These are phyloP conservation scores for Catostomus latipinnis DNA, from an alignment of 2,797 vertebrate genomes.

Conservation along the genomic window DNA sequence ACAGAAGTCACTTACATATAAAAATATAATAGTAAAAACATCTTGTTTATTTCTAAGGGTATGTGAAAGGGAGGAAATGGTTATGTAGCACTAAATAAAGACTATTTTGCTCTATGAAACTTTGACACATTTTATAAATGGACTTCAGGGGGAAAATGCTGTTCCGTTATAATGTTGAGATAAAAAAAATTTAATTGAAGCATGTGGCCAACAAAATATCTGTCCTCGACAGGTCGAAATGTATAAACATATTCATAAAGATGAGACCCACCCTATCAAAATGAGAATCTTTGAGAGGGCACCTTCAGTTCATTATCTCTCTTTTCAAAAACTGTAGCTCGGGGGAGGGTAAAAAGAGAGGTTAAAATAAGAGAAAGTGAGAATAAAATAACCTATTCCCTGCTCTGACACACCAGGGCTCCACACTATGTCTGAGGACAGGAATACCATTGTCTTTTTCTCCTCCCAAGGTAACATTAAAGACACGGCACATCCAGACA, in stretches of 20 bases:
- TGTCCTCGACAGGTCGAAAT: conserved; percentile 49
- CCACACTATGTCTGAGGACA: conserved; percentile 63
- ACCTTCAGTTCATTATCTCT: conserved; percentile 55
- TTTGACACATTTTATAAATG: too few species aligned
- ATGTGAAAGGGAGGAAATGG: too few species aligned
- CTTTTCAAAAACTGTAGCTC: conserved; percentile 45
- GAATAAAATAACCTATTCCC: conserved; percentile 72
- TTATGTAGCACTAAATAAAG: too few species aligned
- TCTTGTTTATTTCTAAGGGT: too few species aligned
- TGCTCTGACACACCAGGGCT: conserved; percentile 71
- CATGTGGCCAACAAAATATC: conserved; percentile 19
- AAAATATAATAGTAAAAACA: too few species aligned
- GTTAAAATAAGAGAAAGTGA: conserved; percentile 49
- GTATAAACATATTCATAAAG: conserved; percentile 63
- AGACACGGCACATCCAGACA: conserved; percentile 77
- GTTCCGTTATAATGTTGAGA: too few species aligned
- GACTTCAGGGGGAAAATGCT: too few species aligned
- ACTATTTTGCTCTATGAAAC: too few species aligned
- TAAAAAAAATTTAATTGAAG: too few species aligned
- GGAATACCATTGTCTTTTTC: conserved; percentile 66
- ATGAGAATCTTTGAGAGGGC: conserved; percentile 56
- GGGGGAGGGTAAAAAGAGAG: conserved; percentile 26
- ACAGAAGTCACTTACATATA: too few species aligned
- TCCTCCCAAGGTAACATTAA: conserved; percentile 79
- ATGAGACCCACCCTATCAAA: conserved; percentile 62